These are phyloP conservation scores for Actenoides hombroni DNA, from an alignment of 2,113 vertebrate genomes.

Conservation along the genomic window DNA sequence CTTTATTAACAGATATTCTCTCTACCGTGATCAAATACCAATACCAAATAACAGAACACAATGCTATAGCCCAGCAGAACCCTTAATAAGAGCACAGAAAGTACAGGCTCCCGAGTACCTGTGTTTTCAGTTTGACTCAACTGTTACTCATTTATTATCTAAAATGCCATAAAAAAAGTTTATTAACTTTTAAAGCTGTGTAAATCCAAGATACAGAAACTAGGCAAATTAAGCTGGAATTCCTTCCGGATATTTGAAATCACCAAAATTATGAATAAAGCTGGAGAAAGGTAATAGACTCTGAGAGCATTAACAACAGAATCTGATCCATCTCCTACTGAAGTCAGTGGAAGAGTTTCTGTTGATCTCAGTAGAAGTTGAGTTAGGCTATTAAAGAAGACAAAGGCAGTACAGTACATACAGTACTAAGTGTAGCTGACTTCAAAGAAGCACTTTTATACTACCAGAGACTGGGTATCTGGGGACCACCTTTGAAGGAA, in stretches of 20 bases:
- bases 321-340: not conserved
- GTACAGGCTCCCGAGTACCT: not conserved
- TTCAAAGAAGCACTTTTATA: not conserved
- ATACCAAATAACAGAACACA: not conserved
- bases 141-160: not conserved
- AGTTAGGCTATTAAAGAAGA: not conserved
- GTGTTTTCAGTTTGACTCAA: not conserved
- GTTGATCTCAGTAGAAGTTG: not conserved
- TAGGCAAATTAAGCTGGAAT: not conserved
- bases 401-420: not conserved
- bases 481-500: not conserved
- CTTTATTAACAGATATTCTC: not conserved
- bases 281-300: not conserved
- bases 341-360: not conserved
- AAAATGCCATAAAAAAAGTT: too few species aligned
- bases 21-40: not conserved
- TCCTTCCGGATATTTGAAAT: not conserved
- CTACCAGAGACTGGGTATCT: not conserved
- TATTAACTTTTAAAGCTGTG: not conserved
- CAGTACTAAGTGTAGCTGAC: not conserved
- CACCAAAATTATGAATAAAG: not conserved
- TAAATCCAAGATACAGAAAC: not conserved
- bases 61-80: not conserved
- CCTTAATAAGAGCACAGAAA: not conserved
- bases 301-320: not conserved